These are phyloP conservation scores for Gymnoscopelus microlampas DNA, from an alignment of 2,797 vertebrate genomes.

Conservation along the genomic window DNA sequence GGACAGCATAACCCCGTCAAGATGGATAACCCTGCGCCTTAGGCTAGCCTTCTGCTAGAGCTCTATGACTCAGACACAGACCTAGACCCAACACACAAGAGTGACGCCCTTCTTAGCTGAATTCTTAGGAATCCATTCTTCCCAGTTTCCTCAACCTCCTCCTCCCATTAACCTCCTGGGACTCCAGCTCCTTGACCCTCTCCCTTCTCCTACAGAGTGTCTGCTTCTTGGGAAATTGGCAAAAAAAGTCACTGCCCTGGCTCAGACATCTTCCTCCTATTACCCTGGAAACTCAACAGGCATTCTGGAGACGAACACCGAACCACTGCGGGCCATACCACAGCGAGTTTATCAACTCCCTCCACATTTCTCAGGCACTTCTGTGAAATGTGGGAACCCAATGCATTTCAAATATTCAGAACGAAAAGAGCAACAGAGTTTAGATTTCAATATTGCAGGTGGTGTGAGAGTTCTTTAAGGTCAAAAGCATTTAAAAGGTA, in stretches of 20 bases:
- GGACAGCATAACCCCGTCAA: background rate
- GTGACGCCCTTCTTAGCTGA: slow-evolving; percentile 42
- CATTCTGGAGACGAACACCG: slow-evolving; percentile 74
- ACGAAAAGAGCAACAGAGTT: slow-evolving; percentile 49
- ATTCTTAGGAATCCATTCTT: slow-evolving; percentile 42
- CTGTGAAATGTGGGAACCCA: slow-evolving; percentile 65
- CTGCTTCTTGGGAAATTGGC: slow-evolving; percentile 66
- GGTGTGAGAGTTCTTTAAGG: too few relatives aligned
- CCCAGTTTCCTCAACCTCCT: slow-evolving; percentile 45
- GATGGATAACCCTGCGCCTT: background rate
- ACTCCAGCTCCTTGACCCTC: slow-evolving; percentile 52
- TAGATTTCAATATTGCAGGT: background rate
- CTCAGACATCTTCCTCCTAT: slow-evolving; percentile 67
- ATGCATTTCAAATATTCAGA: slow-evolving; percentile 35
- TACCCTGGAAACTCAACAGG: slow-evolving; percentile 73
- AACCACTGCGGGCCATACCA: slow-evolving; percentile 53
- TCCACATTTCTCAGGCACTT: slow-evolving; percentile 56
- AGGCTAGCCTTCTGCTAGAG: background rate
- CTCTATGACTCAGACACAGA: background rate
- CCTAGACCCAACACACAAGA: slow-evolving; percentile 28
- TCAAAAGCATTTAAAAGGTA: too few relatives aligned
- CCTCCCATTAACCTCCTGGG: slow-evolving; percentile 71
- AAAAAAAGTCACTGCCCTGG: slow-evolving; percentile 61
- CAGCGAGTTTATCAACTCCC: slow-evolving; percentile 57
- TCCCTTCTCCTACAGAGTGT: slow-evolving; percentile 61